phyloP scores from a whole-genome alignment of 2,888 invertebrate species.

The Zele albiditarsus region DNA sequence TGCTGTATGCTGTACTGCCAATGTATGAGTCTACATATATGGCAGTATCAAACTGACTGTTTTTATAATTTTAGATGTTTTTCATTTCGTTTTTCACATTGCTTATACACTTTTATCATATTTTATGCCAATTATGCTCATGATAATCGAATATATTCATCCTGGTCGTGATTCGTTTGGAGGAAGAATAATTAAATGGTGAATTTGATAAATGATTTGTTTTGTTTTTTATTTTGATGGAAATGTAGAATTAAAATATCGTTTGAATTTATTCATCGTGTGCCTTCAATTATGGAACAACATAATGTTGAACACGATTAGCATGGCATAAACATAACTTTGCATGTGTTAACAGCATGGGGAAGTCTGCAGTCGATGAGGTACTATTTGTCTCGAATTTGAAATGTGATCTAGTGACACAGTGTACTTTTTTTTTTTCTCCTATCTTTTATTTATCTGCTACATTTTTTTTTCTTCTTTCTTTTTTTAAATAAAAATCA shows the following conservation, averaged over 20 bases:
- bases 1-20: background rate
- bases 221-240: slow-evolving; percentile 4
- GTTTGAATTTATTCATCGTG: slow-evolving; percentile 41
- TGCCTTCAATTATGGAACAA: slow-evolving; percentile 38
- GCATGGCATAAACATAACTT: slow-evolving; percentile 44
- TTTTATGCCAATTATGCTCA: no score
- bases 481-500: background rate
- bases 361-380: slow-evolving; percentile 21
- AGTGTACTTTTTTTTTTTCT: background rate
- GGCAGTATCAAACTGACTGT: background rate
- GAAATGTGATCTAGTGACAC: slow-evolving; percentile 24
- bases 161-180: no score
- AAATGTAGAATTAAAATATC: slow-evolving; percentile 9
- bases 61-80: background rate
- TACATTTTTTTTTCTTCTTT: background rate
- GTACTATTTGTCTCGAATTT: slow-evolving; percentile 37
- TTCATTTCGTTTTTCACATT: background rate
- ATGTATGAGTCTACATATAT: background rate
- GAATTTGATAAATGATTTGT: background rate
- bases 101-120: no score
- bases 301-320: slow-evolving; percentile 32
- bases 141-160: no score
- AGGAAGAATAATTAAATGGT: no score
- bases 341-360: slow-evolving; percentile 40
- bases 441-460: background rate